Evolutionary conservation across 2,797 vertebrate genomes (phyloP).

Genomic region (Phalanger gymnotis): DNA sequence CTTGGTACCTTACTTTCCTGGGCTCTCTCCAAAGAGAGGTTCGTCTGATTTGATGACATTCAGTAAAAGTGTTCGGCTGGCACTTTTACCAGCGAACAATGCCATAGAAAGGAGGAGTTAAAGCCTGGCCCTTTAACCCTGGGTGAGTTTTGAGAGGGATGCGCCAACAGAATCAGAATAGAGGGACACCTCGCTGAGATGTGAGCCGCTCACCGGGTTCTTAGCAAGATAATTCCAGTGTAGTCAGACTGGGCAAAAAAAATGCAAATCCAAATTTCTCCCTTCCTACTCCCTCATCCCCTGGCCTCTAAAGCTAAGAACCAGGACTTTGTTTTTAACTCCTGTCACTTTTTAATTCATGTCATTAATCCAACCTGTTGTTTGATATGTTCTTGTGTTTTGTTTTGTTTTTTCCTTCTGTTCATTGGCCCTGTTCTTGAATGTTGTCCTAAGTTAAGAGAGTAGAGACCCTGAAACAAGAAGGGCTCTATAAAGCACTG

Average conservation of each 20-base stretch:
- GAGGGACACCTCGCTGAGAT: not conserved
- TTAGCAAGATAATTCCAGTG: not conserved
- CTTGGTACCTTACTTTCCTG: not conserved
- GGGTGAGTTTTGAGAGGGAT: constrained; percentile 53
- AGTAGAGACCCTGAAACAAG: constrained; percentile 51
- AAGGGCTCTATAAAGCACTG: not conserved
- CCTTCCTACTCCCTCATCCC: not conserved
- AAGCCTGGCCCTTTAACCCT: not conserved
- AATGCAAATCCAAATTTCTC: not conserved
- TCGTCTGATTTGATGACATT: not conserved
- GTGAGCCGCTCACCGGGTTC: not conserved
- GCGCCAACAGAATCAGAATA: not conserved
- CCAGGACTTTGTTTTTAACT: not conserved
- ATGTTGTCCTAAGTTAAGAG: constrained; percentile 22
- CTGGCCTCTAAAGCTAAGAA: not conserved
- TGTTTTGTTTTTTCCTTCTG: not conserved
- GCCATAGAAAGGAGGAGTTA: constrained; percentile 45
- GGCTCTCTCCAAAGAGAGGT: not conserved
- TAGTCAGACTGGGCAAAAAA: not conserved
- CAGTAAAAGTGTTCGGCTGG: constrained; percentile 35
- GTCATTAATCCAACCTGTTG: not conserved
- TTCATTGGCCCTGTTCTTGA: not conserved
- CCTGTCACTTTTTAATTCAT: not conserved
- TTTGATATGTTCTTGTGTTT: not conserved
- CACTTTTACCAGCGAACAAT: constrained; percentile 14